These are phyloP conservation scores for Columba livia DNA, from an alignment of 2,113 vertebrate genomes.

Conservation along the genomic window DNA sequence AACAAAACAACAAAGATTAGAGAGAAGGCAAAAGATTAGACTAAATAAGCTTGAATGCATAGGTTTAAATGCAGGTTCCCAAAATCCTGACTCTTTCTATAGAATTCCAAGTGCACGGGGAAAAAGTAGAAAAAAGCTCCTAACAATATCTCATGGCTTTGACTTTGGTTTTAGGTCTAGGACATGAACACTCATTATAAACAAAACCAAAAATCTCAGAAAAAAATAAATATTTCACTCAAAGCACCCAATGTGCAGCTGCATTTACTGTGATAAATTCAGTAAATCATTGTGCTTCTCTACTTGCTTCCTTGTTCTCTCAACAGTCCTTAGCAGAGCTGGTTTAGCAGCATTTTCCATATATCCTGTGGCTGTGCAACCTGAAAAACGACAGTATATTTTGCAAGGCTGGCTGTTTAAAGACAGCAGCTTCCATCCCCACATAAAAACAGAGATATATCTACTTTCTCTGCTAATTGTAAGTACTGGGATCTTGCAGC, in stretches of 20 bases:
- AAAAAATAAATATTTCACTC: not conserved
- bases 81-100: not conserved
- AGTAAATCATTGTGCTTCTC: not conserved
- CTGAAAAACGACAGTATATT: not conserved
- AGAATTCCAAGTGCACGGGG: not conserved
- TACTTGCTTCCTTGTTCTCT: not conserved
- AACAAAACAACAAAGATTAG: not conserved
- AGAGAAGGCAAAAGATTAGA: not conserved
- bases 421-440: not conserved
- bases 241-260: not conserved
- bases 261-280: not conserved
- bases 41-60: not conserved
- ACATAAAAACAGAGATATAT: not conserved
- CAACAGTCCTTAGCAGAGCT: not conserved
- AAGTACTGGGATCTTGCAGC: not conserved
- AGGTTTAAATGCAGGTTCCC: not conserved
- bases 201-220: not conserved
- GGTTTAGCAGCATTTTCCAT: not conserved
- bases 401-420: not conserved
- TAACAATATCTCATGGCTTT: not conserved
- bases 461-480: not conserved
- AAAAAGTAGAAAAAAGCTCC: not conserved
- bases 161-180: not conserved
- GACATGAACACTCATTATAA: not conserved
- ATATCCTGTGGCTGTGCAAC: not conserved